Percentiles rank a stretch among this genome's conserved stretches.
phyloP scores from a whole-genome alignment of 1,140 invertebrate genomes.

The Galleria mellonella region DNA sequence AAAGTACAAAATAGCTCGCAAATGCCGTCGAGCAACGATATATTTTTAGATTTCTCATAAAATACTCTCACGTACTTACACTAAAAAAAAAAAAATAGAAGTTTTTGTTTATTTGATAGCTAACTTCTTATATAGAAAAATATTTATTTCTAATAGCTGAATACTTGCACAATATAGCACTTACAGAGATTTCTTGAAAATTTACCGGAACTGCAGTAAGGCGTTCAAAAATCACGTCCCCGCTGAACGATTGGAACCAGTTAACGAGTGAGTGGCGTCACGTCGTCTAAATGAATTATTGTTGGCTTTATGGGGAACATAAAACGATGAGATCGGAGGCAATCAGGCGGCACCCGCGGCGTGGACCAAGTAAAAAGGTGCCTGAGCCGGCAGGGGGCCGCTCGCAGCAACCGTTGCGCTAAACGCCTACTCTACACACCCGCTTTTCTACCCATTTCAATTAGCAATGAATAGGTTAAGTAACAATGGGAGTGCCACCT shows the following conservation, averaged over 20 bases:
- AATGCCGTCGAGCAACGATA: no score
- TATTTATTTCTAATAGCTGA: no score
- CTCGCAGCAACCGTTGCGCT: slow-evolving; percentile 43
- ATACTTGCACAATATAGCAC: no score
- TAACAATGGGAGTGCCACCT: slow-evolving; percentile 36
- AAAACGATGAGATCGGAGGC: slow-evolving; percentile 70
- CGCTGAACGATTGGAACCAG: slow-evolving; percentile 45
- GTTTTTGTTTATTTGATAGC: no score
- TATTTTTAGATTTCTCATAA: no score
- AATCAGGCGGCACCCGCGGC: slow-evolving; percentile 68
- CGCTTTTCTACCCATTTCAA: slow-evolving; percentile 59
- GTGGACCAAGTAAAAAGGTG: slow-evolving; percentile 64
- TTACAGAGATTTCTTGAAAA: no score
- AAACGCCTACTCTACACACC: slow-evolving; percentile 53
- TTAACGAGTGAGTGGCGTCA: slow-evolving; percentile 69
- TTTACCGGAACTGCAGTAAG: slow-evolving; percentile 12
- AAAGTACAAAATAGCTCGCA: no score
- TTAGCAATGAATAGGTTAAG: slow-evolving; percentile 57
- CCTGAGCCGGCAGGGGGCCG: slow-evolving; percentile 55
- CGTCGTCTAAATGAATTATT: slow-evolving; percentile 73
- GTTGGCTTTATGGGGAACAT: slow-evolving; percentile 70
- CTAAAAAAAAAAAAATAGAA: no score
- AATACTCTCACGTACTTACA: no score
- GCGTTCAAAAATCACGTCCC: slow-evolving; percentile 37
- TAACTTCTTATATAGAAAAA: no score